Base-by-base conservation (phyloP, 2,113 vertebrate species). In the Halichoeres trimaculatus region DNA sequence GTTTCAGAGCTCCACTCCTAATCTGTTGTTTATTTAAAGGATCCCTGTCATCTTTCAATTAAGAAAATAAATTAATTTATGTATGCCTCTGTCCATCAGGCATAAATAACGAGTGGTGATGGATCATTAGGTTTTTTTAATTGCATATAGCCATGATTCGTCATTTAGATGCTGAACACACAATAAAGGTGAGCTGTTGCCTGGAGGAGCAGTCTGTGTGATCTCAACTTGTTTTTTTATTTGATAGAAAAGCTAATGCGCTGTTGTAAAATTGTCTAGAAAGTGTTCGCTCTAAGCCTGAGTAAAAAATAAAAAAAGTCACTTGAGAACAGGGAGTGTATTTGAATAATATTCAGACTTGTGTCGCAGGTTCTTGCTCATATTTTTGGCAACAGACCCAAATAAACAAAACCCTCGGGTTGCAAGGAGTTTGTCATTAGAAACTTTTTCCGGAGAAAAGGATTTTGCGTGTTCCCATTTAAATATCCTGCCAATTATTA, bases 381-480 rank as follows among this genome's bases (percentile, higher is more conserved):
- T 85, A 77, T 90, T 84, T 87, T 87, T 80, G 65, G 70, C 72
- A 63, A 56, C 78, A 34, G 23, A 75, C 71, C 24, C 54, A 81
- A 82, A 86, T 75, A 85, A 82, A 77, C 67, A 85, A 82, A 89
- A 74, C 43, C 74, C 73, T 56, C 54, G 58, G 64, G 81, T 76
- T 78, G 22, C 74, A 14, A 26, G 59, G 57, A 85, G 81, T 83
- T 74, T 80, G 81, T 69, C 76, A 78, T 78, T 56, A 62, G 36
- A 69, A 85, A 82, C 57, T 67, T 80, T 83, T 23, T n/a, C n/a
- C n/a, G 38, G 75, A 47, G 54, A 84, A 67, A 45, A 50, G 34
- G 43, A 74, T 73, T 83, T 36, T 60, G 38, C 40, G 41, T 56
- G 30, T 72, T 59, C 38, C 14, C 10, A 30, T 83, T 74, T 55